Base-by-base conservation (phyloP, 2,888 invertebrate genomes). In the Tetropium fuscum region DNA sequence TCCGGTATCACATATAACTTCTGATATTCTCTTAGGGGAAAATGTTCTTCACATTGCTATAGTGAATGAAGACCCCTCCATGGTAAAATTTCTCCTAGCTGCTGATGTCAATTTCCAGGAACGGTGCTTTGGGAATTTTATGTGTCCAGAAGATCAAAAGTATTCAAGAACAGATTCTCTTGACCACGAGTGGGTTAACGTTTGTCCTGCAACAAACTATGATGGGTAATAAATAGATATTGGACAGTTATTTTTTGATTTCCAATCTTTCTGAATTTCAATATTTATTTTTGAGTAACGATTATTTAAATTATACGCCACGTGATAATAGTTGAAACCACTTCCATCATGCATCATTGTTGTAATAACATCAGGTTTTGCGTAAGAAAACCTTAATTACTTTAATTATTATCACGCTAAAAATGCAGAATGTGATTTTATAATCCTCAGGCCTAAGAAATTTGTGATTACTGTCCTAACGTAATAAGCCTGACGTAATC, bases 101-200 rank as follows among this genome's bases (percentile, higher is more conserved):
- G 90, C 94, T 15, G 94, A 95, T 0, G 97, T 95, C 0, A 90
- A 98, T 81, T 93, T 94, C 62, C 91, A 95, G 77, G 95, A 96
- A 79, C 86, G 97, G n/a, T 97, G 97, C 77, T 91, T 89, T 72
- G 98, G 98, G 0, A 93, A 94, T 77, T 98, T 98, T 79, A 98
- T 99, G 93, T 94, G 94, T 61, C 95, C 98, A 0, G 98, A 98
- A 78, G 98, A 99, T 81, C 98, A 98, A 81, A 98, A 98, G 80
- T 89, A 91, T 0, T 93, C 94, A 0, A 85, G 97, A 2, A 86
- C 86, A 1, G 97, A 98, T 81, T 92, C 90, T 0, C 81, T 92
- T 7, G 95, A 97, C 62, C 94, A 97, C 74, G 98, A 98, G 81
- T 94, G 92, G 88, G 94, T 96, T 30, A 92, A 92, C 69, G 88